A percentile compares a stretch with the other conserved stretches of the same genome.
Evolutionary conservation across 2,113 vertebrate genomes (phyloP).

Genomic region (Xiphorhynchus elegans): DNA sequence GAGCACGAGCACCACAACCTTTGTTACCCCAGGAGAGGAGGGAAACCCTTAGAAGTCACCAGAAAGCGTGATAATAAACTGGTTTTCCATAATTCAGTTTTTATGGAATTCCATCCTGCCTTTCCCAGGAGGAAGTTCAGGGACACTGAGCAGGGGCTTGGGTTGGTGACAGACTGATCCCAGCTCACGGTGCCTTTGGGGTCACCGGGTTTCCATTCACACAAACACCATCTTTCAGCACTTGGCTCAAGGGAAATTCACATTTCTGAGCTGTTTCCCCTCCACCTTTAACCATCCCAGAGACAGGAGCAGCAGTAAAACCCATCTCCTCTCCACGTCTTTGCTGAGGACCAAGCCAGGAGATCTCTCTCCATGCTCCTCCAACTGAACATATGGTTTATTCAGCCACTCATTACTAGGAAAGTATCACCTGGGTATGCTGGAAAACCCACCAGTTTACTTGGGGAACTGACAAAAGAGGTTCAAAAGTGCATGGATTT

Average conservation of each 20-base stretch:
- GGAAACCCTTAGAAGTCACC: background rate
- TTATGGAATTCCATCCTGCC: background rate
- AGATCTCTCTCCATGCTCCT: background rate
- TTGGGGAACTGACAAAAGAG: background rate
- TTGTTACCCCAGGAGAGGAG: background rate
- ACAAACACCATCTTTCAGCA: background rate
- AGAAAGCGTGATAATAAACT: background rate
- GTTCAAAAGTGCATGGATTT: background rate
- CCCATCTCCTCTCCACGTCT: background rate
- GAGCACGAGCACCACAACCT: accelerated
- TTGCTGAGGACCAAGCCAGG: background rate
- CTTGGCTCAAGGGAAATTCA: background rate
- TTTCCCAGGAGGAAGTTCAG: background rate
- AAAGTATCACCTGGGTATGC: background rate
- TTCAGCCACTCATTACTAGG: background rate
- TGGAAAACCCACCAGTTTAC: background rate
- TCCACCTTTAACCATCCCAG: background rate
- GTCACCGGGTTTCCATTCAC: background rate
- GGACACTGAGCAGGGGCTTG: background rate
- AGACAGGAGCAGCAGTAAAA: background rate
- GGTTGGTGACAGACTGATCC: background rate
- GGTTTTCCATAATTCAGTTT: background rate
- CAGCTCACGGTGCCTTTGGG: background rate
- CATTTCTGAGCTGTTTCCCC: background rate
- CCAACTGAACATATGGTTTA: background rate